These are phyloP conservation scores for Epizoanthus scotinus DNA, from an alignment of 92 coral and sea anemone species.

Conservation along the genomic window DNA sequence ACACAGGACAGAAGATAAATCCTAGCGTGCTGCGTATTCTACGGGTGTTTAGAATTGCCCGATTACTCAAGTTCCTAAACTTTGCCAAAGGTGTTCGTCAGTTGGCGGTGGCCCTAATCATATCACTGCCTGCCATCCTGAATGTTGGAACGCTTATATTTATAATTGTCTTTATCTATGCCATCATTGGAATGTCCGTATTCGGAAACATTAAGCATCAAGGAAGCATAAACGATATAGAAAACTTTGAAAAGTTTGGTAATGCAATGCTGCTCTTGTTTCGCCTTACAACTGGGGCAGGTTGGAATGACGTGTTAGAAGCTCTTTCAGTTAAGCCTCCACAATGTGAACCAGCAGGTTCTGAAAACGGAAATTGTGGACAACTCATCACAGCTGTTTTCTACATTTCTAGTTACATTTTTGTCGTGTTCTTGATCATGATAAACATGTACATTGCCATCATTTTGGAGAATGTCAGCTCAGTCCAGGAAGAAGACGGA, in stretches of 20 bases:
- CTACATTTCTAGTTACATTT: conserved; percentile 74
- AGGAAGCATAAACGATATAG: conserved; percentile 31
- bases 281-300: conserved; percentile 33
- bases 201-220: conserved; percentile 36
- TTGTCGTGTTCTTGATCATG: conserved; percentile 79
- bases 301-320: conserved; percentile 31
- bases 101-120: conserved; percentile 6
- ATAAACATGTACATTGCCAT: conserved; percentile 99
- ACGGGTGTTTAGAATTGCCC: conserved; percentile 26
- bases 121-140: conserved; percentile 24
- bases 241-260: conserved; percentile 31
- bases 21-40: conserved; percentile 26
- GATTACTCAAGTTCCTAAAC: conserved; percentile 25
- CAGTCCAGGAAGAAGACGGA: conserved; percentile 87
- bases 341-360: neutral
- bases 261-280: conserved; percentile 29
- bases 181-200: conserved; percentile 31
- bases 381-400: conserved; percentile 61
- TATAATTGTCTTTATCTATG: conserved; percentile 32
- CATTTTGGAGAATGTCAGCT: conserved; percentile 86
- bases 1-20: conserved; percentile 38
- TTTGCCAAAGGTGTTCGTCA: conserved; percentile 35
- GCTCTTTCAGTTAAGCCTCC: conserved; percentile 39
- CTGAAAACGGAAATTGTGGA: conserved; percentile 87
- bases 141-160: conserved; percentile 31